Evolutionary conservation across 2,888 invertebrate species (phyloP), one percentile per base, ranked within the genome.

Genomic region (Lymantria monacha): DNA sequence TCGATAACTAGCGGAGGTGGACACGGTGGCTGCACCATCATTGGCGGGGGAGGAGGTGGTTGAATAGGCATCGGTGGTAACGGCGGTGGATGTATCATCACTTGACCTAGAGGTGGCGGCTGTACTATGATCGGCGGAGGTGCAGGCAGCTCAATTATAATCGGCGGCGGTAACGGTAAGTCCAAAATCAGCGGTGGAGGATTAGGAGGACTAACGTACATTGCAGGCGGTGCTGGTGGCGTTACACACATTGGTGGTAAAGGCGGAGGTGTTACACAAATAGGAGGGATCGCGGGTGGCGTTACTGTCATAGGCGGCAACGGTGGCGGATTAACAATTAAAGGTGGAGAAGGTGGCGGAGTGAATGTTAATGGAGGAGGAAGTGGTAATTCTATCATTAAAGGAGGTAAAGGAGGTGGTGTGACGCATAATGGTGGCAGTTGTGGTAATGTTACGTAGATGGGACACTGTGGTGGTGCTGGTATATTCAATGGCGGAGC

Each of bases 41-140:
- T 77, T 0, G 90, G 85, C 1, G 84, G 80, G 9, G 73, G 64
- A 2, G 82, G 73, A 0, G 89, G 89, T 3, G 87, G 78, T 53
- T 89, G 87, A 10, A 90, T 83, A 0, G 84, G 78, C 68, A 90
- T 72, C 1, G 87, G 83, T 0, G 88, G 83, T 36, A 84, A 51
- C n/a, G 83, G 74, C 3, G 89, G 89, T 10, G 85, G 85, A 56
- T 87, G 87, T 14, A 89, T 74, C 77, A 81, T 70, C 49, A 89
- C 68, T 50, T 81, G 83, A 0, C 83, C 83, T 22, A 87, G 48
- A 37, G 87, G 76, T 0, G 88, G 88, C 1, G 87, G 87, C 55
- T 89, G 89, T 8, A 89, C 71, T 5, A 87, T 66, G 22, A 89
- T 83, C 42, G 87, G 87, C 0, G 85, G 81, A n/a, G 85, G 83